Percentiles rank a stretch among this genome's conserved stretches.
These are phyloP conservation scores for Acrocephalus arundinaceus DNA, from an alignment of 2,113 vertebrate genomes.

Conservation along the genomic window DNA sequence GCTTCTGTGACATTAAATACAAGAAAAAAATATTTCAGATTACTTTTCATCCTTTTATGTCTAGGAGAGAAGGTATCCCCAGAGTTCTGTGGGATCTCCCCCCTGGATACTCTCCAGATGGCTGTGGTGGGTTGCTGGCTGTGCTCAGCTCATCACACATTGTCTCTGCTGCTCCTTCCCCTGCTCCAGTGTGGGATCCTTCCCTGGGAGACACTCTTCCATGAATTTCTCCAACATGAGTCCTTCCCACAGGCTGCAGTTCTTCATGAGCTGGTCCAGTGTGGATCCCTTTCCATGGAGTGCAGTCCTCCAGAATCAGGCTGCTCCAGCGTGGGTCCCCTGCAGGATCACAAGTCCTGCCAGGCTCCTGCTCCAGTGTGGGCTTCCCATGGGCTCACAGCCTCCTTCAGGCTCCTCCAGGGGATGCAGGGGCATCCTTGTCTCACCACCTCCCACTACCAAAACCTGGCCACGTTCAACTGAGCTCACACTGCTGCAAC, in stretches of 20 bases:
- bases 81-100: not conserved
- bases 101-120: not conserved
- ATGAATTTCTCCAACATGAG: not conserved
- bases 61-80: not conserved
- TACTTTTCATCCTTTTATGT: not conserved
- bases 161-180: not conserved
- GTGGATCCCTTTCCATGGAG: fast-evolving
- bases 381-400: not conserved
- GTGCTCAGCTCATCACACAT: not conserved
- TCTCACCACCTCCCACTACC: not conserved
- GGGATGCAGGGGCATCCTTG: not conserved
- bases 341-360: not conserved
- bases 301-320: not conserved
- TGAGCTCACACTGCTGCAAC: not conserved
- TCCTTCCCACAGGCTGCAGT: no score
- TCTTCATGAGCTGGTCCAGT: not conserved
- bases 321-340: not conserved
- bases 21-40: not conserved
- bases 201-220: not conserved
- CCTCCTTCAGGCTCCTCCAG: not conserved
- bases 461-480: not conserved
- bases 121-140: not conserved
- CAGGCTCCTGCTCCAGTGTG: not conserved
- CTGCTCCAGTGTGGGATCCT: not conserved
- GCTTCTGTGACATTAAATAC: fast-evolving